Percentiles rank a stretch among this genome's conserved stretches.
phyloP scores from a whole-genome alignment of 2,797 vertebrate genomes.

The Protonibea diacanthus region DNA sequence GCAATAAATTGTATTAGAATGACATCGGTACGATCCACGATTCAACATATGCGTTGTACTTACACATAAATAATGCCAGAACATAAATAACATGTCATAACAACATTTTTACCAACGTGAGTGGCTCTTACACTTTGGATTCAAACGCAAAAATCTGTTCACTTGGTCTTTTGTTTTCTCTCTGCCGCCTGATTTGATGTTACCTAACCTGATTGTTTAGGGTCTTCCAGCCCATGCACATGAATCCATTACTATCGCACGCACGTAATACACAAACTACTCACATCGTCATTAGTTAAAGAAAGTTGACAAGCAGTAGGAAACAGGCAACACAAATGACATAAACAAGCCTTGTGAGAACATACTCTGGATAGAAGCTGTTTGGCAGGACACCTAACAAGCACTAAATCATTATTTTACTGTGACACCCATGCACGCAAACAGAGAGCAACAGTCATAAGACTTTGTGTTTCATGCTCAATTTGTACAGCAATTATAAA shows the following conservation, averaged over 20 bases:
- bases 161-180: too few relatives aligned
- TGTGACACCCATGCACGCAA: neutral
- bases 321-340: neutral
- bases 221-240: too few relatives aligned
- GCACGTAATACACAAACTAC: neutral
- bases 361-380: neutral
- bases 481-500: conserved; percentile 1
- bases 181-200: neutral
- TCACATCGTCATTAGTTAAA: neutral
- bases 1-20: too few relatives aligned
- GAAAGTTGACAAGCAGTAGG: neutral
- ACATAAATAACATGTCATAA: too few relatives aligned
- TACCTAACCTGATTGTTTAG: neutral
- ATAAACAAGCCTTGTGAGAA: neutral
- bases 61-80: too few relatives aligned
- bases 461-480: conserved; percentile 13
- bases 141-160: too few relatives aligned
- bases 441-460: neutral
- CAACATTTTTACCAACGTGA: too few relatives aligned
- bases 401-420: neutral
- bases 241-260: neutral
- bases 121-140: too few relatives aligned
- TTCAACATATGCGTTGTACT: too few relatives aligned
- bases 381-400: neutral
- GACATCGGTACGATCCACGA: too few relatives aligned